Conservation (phyloP, 2,113 vertebrate species). For the Grantiella picta region DNA sequence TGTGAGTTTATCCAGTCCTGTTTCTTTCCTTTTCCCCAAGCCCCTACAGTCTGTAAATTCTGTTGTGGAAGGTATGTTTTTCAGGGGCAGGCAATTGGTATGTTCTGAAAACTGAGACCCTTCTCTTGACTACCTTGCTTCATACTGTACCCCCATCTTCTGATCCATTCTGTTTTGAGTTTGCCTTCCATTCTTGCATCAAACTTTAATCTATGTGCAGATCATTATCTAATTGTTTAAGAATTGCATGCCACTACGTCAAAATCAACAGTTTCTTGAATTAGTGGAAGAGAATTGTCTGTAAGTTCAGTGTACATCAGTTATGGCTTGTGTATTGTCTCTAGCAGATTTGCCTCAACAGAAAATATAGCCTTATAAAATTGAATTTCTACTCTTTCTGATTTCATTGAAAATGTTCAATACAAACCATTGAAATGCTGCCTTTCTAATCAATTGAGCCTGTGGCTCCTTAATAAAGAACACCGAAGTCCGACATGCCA, state of each 20-base stretch:
- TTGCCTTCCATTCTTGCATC: background rate
- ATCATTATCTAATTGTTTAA: background rate
- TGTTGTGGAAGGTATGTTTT: background rate
- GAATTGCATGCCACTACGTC: background rate
- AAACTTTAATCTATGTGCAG: background rate
- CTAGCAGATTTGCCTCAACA: background rate
- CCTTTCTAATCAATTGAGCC: background rate
- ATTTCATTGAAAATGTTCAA: background rate
- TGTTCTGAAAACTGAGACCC: background rate
- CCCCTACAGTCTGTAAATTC: background rate
- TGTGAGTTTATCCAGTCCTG: too few species aligned
- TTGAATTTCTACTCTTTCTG: background rate
- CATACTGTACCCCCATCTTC: background rate
- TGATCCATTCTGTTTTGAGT: background rate
- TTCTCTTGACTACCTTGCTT: background rate
- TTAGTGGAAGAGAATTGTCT: background rate
- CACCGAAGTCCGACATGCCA: background rate
- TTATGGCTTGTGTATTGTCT: background rate
- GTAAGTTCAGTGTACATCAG: background rate
- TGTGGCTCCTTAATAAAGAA: background rate
- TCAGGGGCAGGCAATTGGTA: background rate
- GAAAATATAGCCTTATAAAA: background rate
- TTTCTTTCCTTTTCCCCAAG: background rate
- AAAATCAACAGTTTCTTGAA: background rate
- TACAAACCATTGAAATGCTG: background rate